phyloP scores from a whole-genome alignment of 2,797 vertebrate species.

The Onychomys torridus region DNA sequence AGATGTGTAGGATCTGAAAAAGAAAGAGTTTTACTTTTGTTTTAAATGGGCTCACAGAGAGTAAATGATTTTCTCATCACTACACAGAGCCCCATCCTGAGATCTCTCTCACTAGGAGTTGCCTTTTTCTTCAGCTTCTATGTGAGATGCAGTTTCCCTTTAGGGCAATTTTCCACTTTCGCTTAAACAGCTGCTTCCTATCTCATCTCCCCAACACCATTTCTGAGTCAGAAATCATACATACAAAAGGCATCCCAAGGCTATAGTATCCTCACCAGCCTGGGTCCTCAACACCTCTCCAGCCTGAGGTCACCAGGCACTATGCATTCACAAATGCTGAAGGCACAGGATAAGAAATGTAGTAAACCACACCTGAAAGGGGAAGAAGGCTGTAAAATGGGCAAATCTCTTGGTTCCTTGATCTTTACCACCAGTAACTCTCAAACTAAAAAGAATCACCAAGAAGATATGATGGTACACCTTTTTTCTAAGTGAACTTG shows the following conservation, averaged over 20 bases:
- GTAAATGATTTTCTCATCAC: not conserved
- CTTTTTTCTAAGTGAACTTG: conserved; percentile 29
- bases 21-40: not conserved
- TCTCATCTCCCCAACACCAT: not conserved
- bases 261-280: not conserved
- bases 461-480: not conserved
- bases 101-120: not conserved
- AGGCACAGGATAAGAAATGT: not conserved
- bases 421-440: conserved; percentile 51
- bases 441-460: conserved; percentile 54
- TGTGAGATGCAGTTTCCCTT: not conserved
- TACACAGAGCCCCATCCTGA: conserved; percentile 3
- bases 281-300: not conserved
- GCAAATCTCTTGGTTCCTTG: not conserved
- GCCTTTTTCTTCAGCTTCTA: conserved; percentile 39
- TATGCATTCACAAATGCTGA: not conserved
- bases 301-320: not conserved
- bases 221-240: not conserved
- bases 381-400: not conserved
- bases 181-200: not conserved
- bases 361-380: not conserved
- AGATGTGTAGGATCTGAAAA: not conserved
- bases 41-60: not conserved
- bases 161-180: not conserved
- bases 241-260: not conserved